A percentile compares a stretch with the other conserved stretches of the same genome.
These are phyloP conservation scores for Junco hyemalis DNA, from an alignment of 2,113 vertebrate genomes.

Conservation along the genomic window DNA sequence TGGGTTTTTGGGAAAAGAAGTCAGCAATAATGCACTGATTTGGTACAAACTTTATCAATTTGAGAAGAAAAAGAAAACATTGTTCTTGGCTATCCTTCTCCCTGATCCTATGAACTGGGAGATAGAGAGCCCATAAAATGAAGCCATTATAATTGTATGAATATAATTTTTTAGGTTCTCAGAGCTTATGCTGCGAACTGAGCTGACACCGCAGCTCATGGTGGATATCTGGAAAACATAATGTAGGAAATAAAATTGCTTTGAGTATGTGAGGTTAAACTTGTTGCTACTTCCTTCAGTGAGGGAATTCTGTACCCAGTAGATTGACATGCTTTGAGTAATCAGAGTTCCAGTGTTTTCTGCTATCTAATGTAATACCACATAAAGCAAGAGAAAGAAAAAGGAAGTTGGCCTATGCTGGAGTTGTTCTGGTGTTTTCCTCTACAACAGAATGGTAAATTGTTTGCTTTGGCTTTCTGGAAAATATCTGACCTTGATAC, in stretches of 20 bases:
- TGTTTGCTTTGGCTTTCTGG: slow-evolving; percentile 53
- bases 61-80: not conserved
- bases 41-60: not conserved
- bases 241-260: not conserved
- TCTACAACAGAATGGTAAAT: slow-evolving; percentile 29
- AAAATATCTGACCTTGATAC: slow-evolving; percentile 65
- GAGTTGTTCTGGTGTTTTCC: slow-evolving; percentile 52
- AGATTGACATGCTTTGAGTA: not conserved
- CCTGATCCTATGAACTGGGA: not conserved
- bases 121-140: not conserved
- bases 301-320: not conserved
- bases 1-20: not conserved
- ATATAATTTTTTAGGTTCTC: not conserved
- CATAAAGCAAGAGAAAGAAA: not conserved
- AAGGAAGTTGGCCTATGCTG: not conserved
- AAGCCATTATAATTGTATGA: not conserved
- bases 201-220: not conserved
- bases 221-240: not conserved
- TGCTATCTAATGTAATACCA: not conserved
- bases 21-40: not conserved
- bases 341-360: not conserved
- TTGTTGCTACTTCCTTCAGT: not conserved
- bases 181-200: not conserved
- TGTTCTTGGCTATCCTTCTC: not conserved
- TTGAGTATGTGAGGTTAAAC: not conserved